These are phyloP conservation scores for Brachionus rubens DNA, from an alignment of 1,140 invertebrate species.

Conservation along the genomic window DNA sequence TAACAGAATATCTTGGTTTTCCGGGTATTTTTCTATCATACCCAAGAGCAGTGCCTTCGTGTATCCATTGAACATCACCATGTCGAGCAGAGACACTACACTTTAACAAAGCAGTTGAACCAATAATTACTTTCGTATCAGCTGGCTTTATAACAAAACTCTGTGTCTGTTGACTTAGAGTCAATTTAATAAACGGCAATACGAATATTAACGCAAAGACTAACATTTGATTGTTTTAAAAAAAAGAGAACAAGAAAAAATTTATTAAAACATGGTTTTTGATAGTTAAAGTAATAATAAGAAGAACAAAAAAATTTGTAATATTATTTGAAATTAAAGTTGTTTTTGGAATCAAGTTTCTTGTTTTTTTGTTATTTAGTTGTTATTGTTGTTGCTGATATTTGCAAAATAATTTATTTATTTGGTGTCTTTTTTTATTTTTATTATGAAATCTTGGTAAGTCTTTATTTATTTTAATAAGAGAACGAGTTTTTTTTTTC, in stretches of 20 bases:
- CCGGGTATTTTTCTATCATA: conserved; percentile 36
- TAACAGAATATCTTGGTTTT: conserved; percentile 36
- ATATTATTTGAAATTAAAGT: too few species aligned
- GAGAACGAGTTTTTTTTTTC: too few species aligned
- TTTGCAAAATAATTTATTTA: conserved; percentile 26
- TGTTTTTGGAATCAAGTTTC: conserved; percentile 24
- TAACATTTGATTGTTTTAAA: conserved; percentile 19
- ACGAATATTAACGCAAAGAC: not conserved
- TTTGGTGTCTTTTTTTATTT: conserved; percentile 29
- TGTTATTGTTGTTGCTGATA: conserved; percentile 8
- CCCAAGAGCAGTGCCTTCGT: conserved; percentile 43
- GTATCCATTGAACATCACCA: conserved; percentile 44
- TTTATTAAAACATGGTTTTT: conserved; percentile 25
- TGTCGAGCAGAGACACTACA: conserved; percentile 19
- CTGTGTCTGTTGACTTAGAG: not conserved
- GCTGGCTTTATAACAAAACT: conserved; percentile 10
- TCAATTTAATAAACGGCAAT: not conserved
- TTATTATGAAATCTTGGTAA: conserved; percentile 22
- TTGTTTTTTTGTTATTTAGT: not conserved
- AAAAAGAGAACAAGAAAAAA: conserved; percentile 13
- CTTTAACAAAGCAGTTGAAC: conserved; percentile 9
- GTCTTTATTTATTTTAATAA: conserved; percentile 18
- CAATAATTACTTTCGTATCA: conserved; percentile 23
- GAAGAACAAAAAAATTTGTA: too few species aligned
- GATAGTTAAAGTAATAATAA: too few species aligned